These are phyloP conservation scores for Brachyhypopomus gauderio DNA, from an alignment of 2,113 vertebrate species.

Conservation along the genomic window DNA sequence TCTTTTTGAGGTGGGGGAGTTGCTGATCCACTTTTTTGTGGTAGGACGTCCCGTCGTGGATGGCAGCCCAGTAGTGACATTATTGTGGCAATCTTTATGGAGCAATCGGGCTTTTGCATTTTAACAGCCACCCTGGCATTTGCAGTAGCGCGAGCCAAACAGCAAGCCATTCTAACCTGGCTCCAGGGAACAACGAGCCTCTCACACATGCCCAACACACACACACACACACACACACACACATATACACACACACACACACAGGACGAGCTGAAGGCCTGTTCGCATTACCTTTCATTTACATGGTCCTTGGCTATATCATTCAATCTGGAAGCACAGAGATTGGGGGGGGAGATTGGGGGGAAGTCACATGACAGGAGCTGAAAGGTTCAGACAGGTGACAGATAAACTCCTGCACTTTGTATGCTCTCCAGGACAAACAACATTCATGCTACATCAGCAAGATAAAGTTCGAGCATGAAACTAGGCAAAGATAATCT, in stretches of 20 bases:
- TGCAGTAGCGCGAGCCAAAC: conserved; percentile 48
- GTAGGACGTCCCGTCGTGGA: conserved; percentile 46
- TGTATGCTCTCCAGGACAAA: background rate
- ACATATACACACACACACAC: conserved; percentile 41
- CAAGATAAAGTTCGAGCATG: background rate
- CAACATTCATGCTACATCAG: conserved; percentile 30
- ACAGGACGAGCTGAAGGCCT: conserved; percentile 52
- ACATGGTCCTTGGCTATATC: conserved; percentile 37
- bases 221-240: conserved; percentile 33
- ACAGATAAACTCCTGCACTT: background rate
- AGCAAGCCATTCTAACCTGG: conserved; percentile 46
- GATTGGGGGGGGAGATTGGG: conserved; percentile 23
- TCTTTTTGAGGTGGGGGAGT: background rate
- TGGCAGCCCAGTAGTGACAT: conserved; percentile 39
- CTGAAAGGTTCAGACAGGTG: background rate
- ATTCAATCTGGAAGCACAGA: conserved; percentile 55
- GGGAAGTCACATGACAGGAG: conserved; percentile 1
- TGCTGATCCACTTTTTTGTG: conserved; percentile 31
- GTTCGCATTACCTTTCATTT: conserved; percentile 50
- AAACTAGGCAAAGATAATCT: background rate
- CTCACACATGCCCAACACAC: conserved; percentile 47
- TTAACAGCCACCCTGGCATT: conserved; percentile 45
- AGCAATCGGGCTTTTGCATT: conserved; percentile 52
- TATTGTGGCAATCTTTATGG: conserved; percentile 56
- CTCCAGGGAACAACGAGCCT: conserved; percentile 42